Percentiles rank a stretch among this genome's conserved stretches.
Evolutionary conservation across 2,888 invertebrate species (phyloP).

Genomic region (Nomada fucata): DNA sequence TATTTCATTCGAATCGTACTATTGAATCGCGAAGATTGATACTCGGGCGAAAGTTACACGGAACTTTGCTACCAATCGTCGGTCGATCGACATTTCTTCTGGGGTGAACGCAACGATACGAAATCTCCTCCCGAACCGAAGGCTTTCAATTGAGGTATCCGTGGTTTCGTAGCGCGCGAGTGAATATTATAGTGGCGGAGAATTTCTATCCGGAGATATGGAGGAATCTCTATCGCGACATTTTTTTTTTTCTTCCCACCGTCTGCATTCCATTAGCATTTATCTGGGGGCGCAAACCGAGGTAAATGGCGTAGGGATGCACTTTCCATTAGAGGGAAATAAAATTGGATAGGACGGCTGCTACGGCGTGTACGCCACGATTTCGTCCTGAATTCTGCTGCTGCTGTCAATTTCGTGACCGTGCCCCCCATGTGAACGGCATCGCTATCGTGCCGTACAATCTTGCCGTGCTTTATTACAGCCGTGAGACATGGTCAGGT

Average conservation of each 20-base stretch:
- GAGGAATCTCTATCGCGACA: neutral
- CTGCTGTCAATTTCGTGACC: conserved; percentile 63
- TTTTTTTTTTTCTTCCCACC: neutral
- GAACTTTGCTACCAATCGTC: conserved; percentile 1
- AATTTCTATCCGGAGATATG: neutral
- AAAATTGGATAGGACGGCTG: conserved; percentile 60
- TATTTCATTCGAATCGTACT: conserved; percentile 8
- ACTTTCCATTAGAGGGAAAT: conserved; percentile 59
- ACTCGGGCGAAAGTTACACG: conserved; percentile 6
- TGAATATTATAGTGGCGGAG: neutral
- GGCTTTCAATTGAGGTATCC: neutral
- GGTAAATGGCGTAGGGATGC: conserved; percentile 6
- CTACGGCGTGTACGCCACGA: conserved; percentile 32
- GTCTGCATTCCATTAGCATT: conserved; percentile 48
- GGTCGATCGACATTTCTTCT: neutral
- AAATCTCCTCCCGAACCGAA: neutral
- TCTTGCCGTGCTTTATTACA: conserved; percentile 55
- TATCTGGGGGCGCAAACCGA: conserved; percentile 10
- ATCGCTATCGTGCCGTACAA: conserved; percentile 45
- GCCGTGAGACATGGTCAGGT: conserved; percentile 42
- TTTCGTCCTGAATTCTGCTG: conserved; percentile 55
- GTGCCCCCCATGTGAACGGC: conserved; percentile 43
- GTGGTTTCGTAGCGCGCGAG: conserved; percentile 6
- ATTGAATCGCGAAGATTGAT: conserved; percentile 24
- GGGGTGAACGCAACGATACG: neutral